Evolutionary conservation across 2,113 vertebrate genomes (phyloP).

Genomic region (Grammomys surdaster): DNA sequence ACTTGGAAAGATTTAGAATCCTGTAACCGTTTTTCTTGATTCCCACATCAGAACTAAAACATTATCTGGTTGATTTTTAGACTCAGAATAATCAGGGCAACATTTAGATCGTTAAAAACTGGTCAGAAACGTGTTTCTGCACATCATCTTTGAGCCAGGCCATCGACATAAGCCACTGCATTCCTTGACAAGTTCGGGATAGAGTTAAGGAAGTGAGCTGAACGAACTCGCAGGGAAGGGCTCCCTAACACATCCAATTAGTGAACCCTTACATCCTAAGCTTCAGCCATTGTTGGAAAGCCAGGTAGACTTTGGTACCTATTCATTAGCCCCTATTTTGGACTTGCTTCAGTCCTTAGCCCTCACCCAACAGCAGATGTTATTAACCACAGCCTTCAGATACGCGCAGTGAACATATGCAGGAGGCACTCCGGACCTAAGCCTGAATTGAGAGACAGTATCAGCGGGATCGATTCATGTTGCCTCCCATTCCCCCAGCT

Average conservation of each 20-base stretch:
- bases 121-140: background rate
- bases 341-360: background rate
- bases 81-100: slow-evolving; percentile 9
- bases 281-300: slow-evolving; percentile 56
- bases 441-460: background rate
- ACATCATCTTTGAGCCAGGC: background rate
- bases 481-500: too few relatives aligned
- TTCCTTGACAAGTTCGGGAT: background rate
- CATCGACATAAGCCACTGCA: background rate
- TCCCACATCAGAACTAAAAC: background rate
- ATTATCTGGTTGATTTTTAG: slow-evolving; percentile 10
- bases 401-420: background rate
- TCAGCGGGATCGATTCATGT: background rate
- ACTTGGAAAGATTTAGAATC: slow-evolving; percentile 37
- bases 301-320: slow-evolving; percentile 51
- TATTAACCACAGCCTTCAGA: slow-evolving; percentile 61
- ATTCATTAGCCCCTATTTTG: slow-evolving; percentile 61
- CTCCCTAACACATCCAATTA: slow-evolving; percentile 68
- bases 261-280: slow-evolving; percentile 62
- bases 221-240: background rate
- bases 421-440: background rate
- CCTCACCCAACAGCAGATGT: slow-evolving; percentile 11
- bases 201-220: slow-evolving; percentile 54
- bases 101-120: background rate
- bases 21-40: slow-evolving; percentile 16